Percentiles rank a stretch among this genome's conserved stretches.
phyloP scores from a whole-genome alignment of 2,113 vertebrate species.

The Albula goreensis region DNA sequence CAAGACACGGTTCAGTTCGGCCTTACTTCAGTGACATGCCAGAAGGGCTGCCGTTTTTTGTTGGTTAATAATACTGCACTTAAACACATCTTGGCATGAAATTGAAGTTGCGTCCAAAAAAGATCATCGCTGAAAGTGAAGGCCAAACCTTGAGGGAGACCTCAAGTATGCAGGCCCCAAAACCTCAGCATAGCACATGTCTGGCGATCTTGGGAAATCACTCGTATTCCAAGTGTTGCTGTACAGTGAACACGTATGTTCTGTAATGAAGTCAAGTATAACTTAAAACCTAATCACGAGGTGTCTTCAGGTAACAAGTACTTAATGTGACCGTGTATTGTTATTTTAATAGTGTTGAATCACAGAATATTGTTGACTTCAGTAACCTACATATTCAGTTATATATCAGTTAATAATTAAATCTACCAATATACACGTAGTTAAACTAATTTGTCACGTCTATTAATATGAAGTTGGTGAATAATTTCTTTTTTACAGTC shows the following conservation, averaged over 20 bases:
- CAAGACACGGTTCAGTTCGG: neutral
- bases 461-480: neutral
- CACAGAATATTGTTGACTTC: too few relatives aligned
- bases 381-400: too few relatives aligned
- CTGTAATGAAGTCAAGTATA: neutral
- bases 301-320: too few relatives aligned
- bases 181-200: neutral
- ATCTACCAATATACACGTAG: neutral
- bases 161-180: neutral
- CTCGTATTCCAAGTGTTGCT: neutral
- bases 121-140: neutral
- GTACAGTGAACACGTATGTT: neutral
- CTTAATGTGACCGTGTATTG: too few relatives aligned
- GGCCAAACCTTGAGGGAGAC: neutral
- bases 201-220: neutral
- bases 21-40: neutral
- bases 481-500: too few relatives aligned
- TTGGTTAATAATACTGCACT: neutral
- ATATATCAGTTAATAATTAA: neutral
- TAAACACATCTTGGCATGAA: neutral
- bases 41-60: neutral
- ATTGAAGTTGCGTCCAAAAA: neutral
- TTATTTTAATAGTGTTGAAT: too few relatives aligned
- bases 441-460: neutral
- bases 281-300: too few relatives aligned